Conservation (phyloP, 2,113 vertebrate species). For the Monarcha castaneiventris region DNA sequence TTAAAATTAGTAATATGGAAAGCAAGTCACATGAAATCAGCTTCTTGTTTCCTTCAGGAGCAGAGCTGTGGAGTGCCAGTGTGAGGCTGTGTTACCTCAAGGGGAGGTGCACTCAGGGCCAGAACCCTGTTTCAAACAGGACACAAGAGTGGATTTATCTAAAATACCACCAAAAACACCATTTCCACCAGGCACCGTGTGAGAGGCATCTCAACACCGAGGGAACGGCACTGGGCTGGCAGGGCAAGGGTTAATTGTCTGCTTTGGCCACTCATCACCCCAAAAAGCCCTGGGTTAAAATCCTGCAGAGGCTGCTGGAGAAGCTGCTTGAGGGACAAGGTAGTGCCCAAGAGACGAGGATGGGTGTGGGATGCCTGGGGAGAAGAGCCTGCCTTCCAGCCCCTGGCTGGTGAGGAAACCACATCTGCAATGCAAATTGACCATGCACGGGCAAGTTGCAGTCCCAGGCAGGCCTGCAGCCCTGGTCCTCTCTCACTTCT, state of each 20-base stretch:
- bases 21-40: neutral
- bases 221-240: neutral
- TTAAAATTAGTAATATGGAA: neutral
- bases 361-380: neutral
- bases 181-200: neutral
- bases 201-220: neutral
- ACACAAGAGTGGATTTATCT: neutral
- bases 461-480: neutral
- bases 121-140: neutral
- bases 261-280: neutral
- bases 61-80: neutral
- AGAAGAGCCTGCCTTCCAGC: neutral
- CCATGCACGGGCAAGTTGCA: neutral
- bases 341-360: neutral
- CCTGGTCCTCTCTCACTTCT: neutral
- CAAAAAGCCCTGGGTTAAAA: neutral
- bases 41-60: neutral
- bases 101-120: neutral
- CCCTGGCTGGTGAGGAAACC: neutral
- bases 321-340: neutral
- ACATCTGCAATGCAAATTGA: neutral
- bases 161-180: neutral
- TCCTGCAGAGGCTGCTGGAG: neutral
- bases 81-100: neutral
- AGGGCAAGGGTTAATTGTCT: neutral